Base-by-base conservation (phyloP, 2,888 invertebrate species). In the Meloe dianella region DNA sequence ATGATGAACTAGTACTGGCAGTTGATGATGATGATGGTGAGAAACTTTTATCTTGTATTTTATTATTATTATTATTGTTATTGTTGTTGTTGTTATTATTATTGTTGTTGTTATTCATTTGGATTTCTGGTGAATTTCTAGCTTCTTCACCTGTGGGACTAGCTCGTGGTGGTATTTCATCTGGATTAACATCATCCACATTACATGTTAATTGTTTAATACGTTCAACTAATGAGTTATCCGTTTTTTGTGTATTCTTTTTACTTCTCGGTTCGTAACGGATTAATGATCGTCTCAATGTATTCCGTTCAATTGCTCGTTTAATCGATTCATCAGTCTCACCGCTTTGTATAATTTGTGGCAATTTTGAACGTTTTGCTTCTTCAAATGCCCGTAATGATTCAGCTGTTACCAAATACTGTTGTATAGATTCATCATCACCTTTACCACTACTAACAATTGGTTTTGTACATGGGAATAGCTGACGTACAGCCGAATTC, bases 201-300 rank as follows among this genome's bases (percentile, higher is more conserved):
- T 94, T 92, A 79, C 94, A 94, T 1, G 95, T 96, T 60, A 96
- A 85, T 79, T 92, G 91, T 58, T 93, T 90, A 72, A 96, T 94
- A 69, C 95, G 89, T 78, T 96, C 96, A 65, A 94, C 93, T 47
- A 96, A 85, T 0, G 94, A 93, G 62, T 93, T 90, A 73, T 93
- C 93, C 76, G 87, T 88, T 80, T 90, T 87, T 71, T 84, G 83
- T 63, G 83, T 82, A 61, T 84, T 78, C 75, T 85, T 85, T 78
- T 86, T 86, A 70, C 75, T 80, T 63, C 81, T 77, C 61, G 84
- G 83, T 69, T 84, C 84, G 69, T 80, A 80, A 73, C 92, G 89
- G 72, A 94, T 89, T 61, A 94, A 85, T 14, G 93, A 95, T 70
- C 95, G 88, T 2, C 95, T 85, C 17, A 95, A 82, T 0, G 94